Evolutionary conservation across 2,113 vertebrate genomes (phyloP).

Genomic region (Sceloporus tristichus): DNA sequence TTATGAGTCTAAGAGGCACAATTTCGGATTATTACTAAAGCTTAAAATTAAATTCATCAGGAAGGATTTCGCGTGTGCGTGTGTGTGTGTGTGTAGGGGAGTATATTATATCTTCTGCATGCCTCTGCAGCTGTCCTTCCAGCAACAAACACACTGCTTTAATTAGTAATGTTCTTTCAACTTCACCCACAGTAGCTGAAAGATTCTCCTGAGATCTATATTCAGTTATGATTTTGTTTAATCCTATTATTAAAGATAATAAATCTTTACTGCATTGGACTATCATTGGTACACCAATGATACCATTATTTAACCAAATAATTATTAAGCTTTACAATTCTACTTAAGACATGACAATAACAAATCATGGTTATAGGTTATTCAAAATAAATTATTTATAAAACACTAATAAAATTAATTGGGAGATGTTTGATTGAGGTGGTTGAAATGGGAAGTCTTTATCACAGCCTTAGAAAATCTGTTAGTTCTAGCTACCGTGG

Average conservation of each 20-base stretch:
- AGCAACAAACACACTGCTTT: slow-evolving; percentile 61
- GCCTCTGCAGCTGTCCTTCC: slow-evolving; percentile 1
- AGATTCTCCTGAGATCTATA: slow-evolving; percentile 75
- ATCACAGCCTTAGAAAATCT: slow-evolving; percentile 65
- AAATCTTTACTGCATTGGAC: slow-evolving; percentile 75
- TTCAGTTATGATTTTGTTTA: slow-evolving; percentile 78
- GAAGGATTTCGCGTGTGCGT: not conserved
- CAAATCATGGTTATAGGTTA: slow-evolving; percentile 75
- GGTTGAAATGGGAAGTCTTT: slow-evolving; percentile 65
- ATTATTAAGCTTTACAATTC: slow-evolving; percentile 77
- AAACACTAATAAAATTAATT: slow-evolving; percentile 81
- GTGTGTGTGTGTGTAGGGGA: too few species aligned
- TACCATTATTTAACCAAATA: slow-evolving; percentile 83
- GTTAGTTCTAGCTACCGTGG: slow-evolving; percentile 66
- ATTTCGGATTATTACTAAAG: not conserved
- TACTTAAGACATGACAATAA: slow-evolving; percentile 74
- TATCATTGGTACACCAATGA: slow-evolving; percentile 71
- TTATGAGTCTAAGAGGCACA: not conserved
- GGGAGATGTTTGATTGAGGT: slow-evolving; percentile 70
- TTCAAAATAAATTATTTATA: slow-evolving; percentile 77
- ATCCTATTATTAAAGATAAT: slow-evolving; percentile 81
- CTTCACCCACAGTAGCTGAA: slow-evolving; percentile 76
- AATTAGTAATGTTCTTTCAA: slow-evolving; percentile 77
- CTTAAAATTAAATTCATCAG: not conserved
- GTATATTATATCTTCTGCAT: not conserved